Percentiles rank a stretch among this genome's conserved stretches.
Evolutionary conservation across 2,888 invertebrate genomes (phyloP).

Genomic region (Polia nebulosa): DNA sequence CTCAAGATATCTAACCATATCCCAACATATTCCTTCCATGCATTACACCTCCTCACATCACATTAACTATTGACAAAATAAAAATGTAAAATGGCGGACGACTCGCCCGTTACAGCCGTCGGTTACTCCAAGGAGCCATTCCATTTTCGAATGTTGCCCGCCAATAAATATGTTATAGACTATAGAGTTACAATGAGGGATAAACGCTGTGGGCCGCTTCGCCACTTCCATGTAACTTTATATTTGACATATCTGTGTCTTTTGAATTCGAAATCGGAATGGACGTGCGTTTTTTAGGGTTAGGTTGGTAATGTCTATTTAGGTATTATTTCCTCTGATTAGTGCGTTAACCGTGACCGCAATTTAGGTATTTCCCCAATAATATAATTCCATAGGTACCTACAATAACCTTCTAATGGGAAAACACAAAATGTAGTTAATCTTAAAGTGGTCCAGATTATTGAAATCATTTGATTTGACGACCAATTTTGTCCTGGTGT

Average conservation of each 20-base stretch:
- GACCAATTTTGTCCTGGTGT: background rate
- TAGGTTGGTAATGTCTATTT: conserved; percentile 19
- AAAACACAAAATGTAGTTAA: conserved; percentile 16
- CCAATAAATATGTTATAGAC: conserved; percentile 91
- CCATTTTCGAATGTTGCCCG: conserved; percentile 87
- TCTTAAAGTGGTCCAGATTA: conserved; percentile 20
- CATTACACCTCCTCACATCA: conserved; percentile 71
- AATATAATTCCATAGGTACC: conserved; percentile 5
- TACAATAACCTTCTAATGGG: background rate
- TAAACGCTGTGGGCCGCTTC: conserved; percentile 81
- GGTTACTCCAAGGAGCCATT: conserved; percentile 82
- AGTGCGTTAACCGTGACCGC: background rate
- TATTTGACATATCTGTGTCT: conserved; percentile 63
- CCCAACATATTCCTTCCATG: conserved; percentile 15
- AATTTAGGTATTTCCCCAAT: conserved; percentile 3
- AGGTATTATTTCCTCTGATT: background rate
- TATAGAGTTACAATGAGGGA: conserved; percentile 89
- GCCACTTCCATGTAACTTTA: conserved; percentile 70
- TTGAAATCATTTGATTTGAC: conserved; percentile 10
- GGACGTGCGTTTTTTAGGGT: conserved; percentile 61
- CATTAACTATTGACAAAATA: conserved; percentile 91
- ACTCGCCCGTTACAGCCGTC: conserved; percentile 82
- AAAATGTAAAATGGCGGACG: conserved; percentile 88
- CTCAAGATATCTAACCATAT: conserved; percentile 39
- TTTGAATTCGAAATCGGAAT: conserved; percentile 30